phyloP scores from a whole-genome alignment of 2,888 invertebrate genomes.

The Cantharis rufa region DNA sequence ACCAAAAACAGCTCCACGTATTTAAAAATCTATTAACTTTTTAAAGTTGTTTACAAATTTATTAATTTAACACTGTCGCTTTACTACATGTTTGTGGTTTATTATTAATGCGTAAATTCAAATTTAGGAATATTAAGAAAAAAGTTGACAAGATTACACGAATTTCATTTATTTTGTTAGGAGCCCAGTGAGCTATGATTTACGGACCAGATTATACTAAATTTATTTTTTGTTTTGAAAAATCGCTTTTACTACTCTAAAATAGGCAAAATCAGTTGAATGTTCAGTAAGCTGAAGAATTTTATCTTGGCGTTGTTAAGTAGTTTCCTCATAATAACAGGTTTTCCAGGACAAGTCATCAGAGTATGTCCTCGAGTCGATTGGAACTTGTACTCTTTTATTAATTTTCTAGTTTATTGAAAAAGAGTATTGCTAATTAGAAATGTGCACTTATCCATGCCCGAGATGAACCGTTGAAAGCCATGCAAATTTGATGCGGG shows the following conservation, averaged over 20 bases:
- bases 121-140: neutral
- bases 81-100: neutral
- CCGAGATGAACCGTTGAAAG: neutral
- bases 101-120: neutral
- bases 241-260: neutral
- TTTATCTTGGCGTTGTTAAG: neutral
- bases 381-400: neutral
- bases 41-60: neutral
- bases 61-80: neutral
- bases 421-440: neutral
- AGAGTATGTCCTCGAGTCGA: neutral
- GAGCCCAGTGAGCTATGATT: neutral
- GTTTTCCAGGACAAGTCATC: neutral
- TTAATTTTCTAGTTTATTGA: neutral
- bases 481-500: slow-evolving; percentile 30
- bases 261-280: neutral
- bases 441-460: neutral
- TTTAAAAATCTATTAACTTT: neutral
- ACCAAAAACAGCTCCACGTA: neutral
- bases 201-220: neutral
- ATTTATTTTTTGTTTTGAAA: neutral
- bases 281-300: neutral
- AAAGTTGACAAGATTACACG: neutral
- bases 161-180: neutral
- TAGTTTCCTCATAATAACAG: neutral